Conservation (phyloP, 2,888 invertebrate species). For the Tenthredo scrophulariae region DNA sequence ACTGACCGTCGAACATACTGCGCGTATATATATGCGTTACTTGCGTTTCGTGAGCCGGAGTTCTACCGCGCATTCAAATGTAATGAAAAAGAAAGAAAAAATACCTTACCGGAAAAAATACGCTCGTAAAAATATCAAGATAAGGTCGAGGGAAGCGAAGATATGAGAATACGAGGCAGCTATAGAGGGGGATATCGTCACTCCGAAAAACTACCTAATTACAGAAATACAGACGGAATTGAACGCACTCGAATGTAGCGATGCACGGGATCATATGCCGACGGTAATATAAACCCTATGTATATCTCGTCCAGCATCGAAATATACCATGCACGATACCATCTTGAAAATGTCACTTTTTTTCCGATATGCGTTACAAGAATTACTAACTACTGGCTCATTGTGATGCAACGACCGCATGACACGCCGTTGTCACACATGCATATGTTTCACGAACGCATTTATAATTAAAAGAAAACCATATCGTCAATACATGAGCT, state of each 20-base stretch:
- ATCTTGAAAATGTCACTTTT: conserved; percentile 47
- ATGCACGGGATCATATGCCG: conserved; percentile 37
- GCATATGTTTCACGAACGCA: background rate
- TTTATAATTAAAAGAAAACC: conserved; percentile 2
- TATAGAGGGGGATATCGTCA: conserved; percentile 41
- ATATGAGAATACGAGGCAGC: conserved; percentile 30
- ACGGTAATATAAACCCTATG: conserved; percentile 35
- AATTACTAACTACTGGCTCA: conserved; percentile 39
- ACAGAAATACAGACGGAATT: conserved; percentile 55
- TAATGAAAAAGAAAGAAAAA: conserved; percentile 64
- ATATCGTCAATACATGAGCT: background rate
- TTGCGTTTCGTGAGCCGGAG: conserved; percentile 53
- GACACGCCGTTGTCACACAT: conserved; percentile 38
- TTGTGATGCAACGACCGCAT: conserved; percentile 48
- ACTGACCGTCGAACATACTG: conserved; percentile 55
- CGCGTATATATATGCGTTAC: conserved; percentile 49
- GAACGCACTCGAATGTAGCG: conserved; percentile 30
- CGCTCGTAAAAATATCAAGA: conserved; percentile 71
- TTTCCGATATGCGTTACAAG: conserved; percentile 49
- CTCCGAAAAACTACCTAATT: conserved; percentile 59
- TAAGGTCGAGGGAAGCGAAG: conserved; percentile 58
- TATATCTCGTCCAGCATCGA: conserved; percentile 34
- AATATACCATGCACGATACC: conserved; percentile 32
- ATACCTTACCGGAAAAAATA: conserved; percentile 60
- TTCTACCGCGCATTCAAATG: conserved; percentile 58